These are phyloP conservation scores for Oriolus oriolus DNA, from an alignment of 2,113 vertebrate genomes.

Conservation along the genomic window DNA sequence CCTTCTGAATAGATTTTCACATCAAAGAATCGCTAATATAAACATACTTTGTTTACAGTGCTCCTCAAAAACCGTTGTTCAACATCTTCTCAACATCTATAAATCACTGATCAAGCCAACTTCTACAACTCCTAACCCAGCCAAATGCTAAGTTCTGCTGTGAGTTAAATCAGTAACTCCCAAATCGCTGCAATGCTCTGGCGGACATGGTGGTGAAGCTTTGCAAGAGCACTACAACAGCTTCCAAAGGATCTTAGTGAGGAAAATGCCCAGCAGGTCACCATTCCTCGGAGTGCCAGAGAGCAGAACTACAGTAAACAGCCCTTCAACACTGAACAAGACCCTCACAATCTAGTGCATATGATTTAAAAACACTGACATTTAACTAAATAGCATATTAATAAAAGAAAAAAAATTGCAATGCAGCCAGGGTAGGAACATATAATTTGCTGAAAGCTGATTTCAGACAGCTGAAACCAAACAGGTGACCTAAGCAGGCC, in stretches of 20 bases:
- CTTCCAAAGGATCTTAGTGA: not conserved
- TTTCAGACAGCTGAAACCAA: not conserved
- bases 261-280: not conserved
- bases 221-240: not conserved
- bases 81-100: not conserved
- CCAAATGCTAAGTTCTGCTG: not conserved
- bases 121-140: not conserved
- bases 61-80: not conserved
- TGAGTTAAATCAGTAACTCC: not conserved
- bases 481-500: not conserved
- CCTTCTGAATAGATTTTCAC: not conserved
- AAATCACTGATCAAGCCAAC: not conserved
- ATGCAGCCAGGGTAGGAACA: not conserved
- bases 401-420: not conserved
- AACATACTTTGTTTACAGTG: not conserved
- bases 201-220: fast-evolving
- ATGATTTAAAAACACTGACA: not conserved
- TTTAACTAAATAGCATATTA: fast-evolving
- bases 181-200: not conserved
- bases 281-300: fast-evolving
- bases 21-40: not conserved
- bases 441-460: not conserved
- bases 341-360: not conserved
- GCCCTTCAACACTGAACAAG: not conserved
- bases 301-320: not conserved